Conservation (phyloP, 2,113 vertebrate genomes). For the Pardalotus punctatus region DNA sequence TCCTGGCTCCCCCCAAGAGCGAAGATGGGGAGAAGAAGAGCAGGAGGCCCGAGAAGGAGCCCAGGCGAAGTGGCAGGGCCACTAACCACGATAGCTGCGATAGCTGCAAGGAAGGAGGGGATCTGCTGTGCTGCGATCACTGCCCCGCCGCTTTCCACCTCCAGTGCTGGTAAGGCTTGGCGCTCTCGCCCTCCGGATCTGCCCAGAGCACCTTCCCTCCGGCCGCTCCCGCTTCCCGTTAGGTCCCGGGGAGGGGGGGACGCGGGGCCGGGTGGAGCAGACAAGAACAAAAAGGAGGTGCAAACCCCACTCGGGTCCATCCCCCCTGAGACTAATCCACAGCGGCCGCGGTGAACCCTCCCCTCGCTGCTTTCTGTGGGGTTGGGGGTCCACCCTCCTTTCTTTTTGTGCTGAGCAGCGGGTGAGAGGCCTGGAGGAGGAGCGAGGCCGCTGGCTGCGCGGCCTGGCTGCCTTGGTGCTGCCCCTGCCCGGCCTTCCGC, state of each 20-base stretch:
- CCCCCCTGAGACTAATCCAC: not conserved
- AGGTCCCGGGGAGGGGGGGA: not conserved
- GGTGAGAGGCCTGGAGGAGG: conserved; percentile 8
- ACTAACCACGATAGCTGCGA: conserved; percentile 98
- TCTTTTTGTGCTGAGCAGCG: conserved; percentile 40
- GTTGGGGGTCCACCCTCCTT: not conserved
- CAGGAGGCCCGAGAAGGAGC: conserved; percentile 87
- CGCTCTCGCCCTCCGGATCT: not conserved
- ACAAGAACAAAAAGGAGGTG: conserved; percentile 3
- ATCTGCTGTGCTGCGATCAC: conserved; percentile 93
- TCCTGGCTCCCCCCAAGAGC: conserved; percentile 91
- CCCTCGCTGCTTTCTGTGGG: not conserved
- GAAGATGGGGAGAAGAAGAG: conserved; percentile 90
- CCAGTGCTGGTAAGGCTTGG: conserved; percentile 90
- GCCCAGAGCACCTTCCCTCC: not conserved
- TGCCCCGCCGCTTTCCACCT: conserved; percentile 95
- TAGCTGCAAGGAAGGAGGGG: conserved; percentile 94
- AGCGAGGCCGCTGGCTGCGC: conserved; percentile 10
- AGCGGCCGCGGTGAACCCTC: not conserved
- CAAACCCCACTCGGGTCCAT: not conserved
- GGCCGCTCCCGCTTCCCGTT: not conserved
- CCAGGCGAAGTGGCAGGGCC: conserved; percentile 89
- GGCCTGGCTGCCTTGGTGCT: not conserved
- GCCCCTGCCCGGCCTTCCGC: not conserved
- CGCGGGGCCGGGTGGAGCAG: not conserved